Percentiles rank a stretch among this genome's conserved stretches.
Conservation (phyloP, 2,888 invertebrate species). For the Actias luna region DNA sequence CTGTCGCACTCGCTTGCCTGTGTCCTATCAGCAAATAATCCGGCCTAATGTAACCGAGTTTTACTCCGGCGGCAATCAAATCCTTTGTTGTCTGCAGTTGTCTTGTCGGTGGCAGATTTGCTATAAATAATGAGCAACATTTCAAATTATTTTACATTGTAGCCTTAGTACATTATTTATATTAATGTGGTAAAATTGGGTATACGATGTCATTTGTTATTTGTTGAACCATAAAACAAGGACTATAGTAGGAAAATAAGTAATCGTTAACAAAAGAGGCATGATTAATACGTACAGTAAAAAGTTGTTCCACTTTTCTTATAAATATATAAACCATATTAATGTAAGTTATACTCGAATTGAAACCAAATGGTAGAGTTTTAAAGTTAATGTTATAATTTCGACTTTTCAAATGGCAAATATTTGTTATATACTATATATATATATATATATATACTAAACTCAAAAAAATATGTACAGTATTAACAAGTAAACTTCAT, state of each 20-base stretch:
- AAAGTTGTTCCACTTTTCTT: not conserved
- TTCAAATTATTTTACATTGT: not conserved
- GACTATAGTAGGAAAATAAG: too few relatives aligned
- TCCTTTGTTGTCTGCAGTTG: constrained; percentile 79
- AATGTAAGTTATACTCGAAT: too few relatives aligned
- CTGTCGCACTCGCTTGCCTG: constrained; percentile 74
- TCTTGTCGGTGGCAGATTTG: constrained; percentile 75
- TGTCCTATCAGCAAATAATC: constrained; percentile 85
- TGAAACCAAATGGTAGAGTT: too few relatives aligned
- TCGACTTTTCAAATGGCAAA: too few relatives aligned
- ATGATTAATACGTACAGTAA: not conserved
- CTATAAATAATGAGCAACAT: constrained; percentile 55
- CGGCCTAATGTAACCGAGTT: constrained; percentile 79
- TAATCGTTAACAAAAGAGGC: not conserved
- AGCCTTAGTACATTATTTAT: not conserved
- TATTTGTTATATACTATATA: too few relatives aligned
- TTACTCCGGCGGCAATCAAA: constrained; percentile 82
- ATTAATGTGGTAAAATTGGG: not conserved
- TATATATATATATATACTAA: too few relatives aligned
- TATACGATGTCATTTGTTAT: not conserved
- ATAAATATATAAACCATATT: too few relatives aligned
- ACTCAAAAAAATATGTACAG: too few relatives aligned
- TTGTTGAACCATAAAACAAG: not conserved
- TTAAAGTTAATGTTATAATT: too few relatives aligned
- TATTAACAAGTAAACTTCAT: not conserved